phyloP scores from a whole-genome alignment of 1,140 invertebrate genomes.

The Phthorimaea operculella region DNA sequence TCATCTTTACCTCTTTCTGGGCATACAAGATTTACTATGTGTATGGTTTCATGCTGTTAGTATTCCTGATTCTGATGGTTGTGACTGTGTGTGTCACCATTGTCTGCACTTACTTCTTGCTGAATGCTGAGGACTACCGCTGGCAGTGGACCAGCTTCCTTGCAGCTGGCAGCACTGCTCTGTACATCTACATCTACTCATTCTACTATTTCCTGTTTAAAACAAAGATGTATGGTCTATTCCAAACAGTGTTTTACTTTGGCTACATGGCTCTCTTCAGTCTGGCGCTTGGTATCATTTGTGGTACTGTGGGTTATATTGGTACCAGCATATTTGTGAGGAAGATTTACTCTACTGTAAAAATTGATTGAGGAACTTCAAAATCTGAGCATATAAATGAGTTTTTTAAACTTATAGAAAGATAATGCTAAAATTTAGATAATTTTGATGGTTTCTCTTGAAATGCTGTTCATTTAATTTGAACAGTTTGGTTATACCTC shows the following conservation, averaged over 20 bases:
- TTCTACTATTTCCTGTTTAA: constrained; percentile 99
- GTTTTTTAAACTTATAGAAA: neutral
- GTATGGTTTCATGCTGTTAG: constrained; percentile 99
- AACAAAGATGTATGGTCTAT: constrained; percentile 99
- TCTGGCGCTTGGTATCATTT: constrained; percentile 95
- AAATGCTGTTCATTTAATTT: neutral
- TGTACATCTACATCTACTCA: constrained; percentile 98
- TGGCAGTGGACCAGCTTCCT: constrained; percentile 99
- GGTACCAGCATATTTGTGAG: constrained; percentile 96
- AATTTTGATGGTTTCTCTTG: neutral
- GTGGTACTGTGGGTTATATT: constrained; percentile 97
- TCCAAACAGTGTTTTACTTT: constrained; percentile 99
- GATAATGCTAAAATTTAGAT: neutral
- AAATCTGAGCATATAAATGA: neutral
- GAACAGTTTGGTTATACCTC: neutral
- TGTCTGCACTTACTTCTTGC: constrained; percentile 98
- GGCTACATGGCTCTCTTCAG: constrained; percentile 99
- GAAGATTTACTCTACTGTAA: constrained; percentile 99
- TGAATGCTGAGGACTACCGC: constrained; percentile 99
- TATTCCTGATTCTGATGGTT: constrained; percentile 95
- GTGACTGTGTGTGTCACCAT: constrained; percentile 99
- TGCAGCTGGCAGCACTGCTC: constrained; percentile 94
- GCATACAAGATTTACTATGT: constrained; percentile 99
- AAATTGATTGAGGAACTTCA: constrained; percentile 86
- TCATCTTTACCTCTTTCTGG: constrained; percentile 99